phyloP scores from a whole-genome alignment of 2,888 invertebrate species.

The Cataglyphis albicans region DNA sequence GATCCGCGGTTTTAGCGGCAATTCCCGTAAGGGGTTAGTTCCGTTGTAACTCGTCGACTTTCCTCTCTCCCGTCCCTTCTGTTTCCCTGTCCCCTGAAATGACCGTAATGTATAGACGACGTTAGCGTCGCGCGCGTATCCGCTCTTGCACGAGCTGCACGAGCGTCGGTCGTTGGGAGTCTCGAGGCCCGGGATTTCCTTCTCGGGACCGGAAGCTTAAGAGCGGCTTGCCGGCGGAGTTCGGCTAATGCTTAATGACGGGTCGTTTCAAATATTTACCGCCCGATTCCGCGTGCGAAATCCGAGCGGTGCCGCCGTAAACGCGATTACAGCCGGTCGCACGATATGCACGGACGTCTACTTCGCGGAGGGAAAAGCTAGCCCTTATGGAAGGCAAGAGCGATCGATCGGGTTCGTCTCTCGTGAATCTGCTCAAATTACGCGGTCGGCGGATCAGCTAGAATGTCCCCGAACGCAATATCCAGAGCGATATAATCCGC shows the following conservation, averaged over 20 bases:
- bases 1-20: constrained; percentile 21
- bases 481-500: constrained; percentile 54
- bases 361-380: constrained; percentile 61
- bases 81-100: constrained; percentile 63
- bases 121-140: constrained; percentile 63
- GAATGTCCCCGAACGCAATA: constrained; percentile 56
- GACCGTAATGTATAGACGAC: constrained; percentile 65
- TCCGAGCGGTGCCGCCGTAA: constrained; percentile 71
- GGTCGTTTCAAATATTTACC: constrained; percentile 79
- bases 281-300: constrained; percentile 72
- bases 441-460: constrained; percentile 63
- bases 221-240: constrained; percentile 68
- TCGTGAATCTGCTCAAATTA: constrained; percentile 72
- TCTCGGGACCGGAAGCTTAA: constrained; percentile 74
- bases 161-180: constrained; percentile 61
- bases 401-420: constrained; percentile 67
- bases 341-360: constrained; percentile 56
- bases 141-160: constrained; percentile 59
- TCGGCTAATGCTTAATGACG: constrained; percentile 78
- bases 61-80: neutral
- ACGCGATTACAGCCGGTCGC: constrained; percentile 72
- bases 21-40: constrained; percentile 23
- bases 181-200: constrained; percentile 74
- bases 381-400: constrained; percentile 27
- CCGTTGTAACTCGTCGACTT: constrained; percentile 18